A percentile compares a stretch with the other conserved stretches of the same genome.
These are phyloP conservation scores for Sebastes trivittatus DNA, from an alignment of 2,797 vertebrate genomes.

Conservation along the genomic window DNA sequence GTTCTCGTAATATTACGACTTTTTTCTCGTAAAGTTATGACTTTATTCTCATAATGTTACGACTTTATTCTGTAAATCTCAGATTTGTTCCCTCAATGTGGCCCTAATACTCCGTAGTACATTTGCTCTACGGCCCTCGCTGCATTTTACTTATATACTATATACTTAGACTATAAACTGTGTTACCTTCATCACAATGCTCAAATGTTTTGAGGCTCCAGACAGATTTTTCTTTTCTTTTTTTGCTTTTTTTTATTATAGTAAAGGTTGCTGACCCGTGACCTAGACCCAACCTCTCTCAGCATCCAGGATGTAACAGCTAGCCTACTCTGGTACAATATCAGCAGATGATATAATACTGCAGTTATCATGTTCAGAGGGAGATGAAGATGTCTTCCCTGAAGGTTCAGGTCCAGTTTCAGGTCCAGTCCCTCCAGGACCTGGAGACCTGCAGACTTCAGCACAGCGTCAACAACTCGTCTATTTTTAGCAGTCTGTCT, in stretches of 20 bases:
- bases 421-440: not conserved
- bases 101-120: no score
- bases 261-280: not conserved
- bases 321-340: not conserved
- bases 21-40: no score
- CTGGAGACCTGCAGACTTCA: not conserved
- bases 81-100: no score
- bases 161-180: no score
- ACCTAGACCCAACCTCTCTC: fast-evolving
- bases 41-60: no score
- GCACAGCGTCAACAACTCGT: conserved; percentile 2
- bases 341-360: not conserved
- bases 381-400: not conserved
- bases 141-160: no score
- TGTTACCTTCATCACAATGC: no score
- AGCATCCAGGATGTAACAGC: not conserved
- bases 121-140: fast-evolving
- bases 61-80: no score
- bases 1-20: no score
- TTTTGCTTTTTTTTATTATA: no score
- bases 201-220: fast-evolving
- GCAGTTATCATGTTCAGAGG: not conserved
- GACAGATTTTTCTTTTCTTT: no score
- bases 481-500: conserved; percentile 62
- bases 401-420: not conserved